A percentile compares a stretch with the other conserved stretches of the same genome.
Conservation (phyloP, 2,113 vertebrate species). For the Nothobranchius kuhntae region DNA sequence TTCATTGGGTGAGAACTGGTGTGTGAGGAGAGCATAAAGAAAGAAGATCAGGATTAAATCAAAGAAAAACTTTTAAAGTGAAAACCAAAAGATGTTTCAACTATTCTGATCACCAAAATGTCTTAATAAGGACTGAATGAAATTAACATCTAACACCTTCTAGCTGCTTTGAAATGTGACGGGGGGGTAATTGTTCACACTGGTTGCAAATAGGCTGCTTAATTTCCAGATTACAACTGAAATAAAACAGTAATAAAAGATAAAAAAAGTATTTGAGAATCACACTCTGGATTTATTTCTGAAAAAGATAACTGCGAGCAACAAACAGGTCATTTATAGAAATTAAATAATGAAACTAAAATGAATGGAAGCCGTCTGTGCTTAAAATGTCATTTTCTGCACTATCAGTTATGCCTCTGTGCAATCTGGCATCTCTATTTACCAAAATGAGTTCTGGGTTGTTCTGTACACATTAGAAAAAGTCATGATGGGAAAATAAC, state of each 20-base stretch:
- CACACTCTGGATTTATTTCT: conserved; percentile 8
- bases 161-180: too few species aligned
- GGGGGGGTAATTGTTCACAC: too few species aligned
- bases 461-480: conserved; percentile 9
- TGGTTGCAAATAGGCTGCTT: too few species aligned
- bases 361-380: conserved; percentile 8
- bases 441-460: conserved; percentile 30
- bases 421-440: conserved; percentile 9
- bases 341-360: conserved; percentile 20
- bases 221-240: too few species aligned
- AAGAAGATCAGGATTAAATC: too few species aligned
- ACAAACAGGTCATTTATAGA: conserved; percentile 2
- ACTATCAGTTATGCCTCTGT: not conserved
- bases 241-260: not conserved
- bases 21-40: too few species aligned
- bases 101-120: too few species aligned
- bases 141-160: too few species aligned
- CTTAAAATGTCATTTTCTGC: conserved; percentile 26
- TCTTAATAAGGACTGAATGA: too few species aligned
- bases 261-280: not conserved
- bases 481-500: not conserved
- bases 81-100: too few species aligned
- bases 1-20: too few species aligned
- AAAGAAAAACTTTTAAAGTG: too few species aligned
- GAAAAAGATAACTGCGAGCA: conserved; percentile 1